These are phyloP conservation scores for Sympetrum striolatum DNA, from an alignment of 2,888 invertebrate genomes.

Conservation along the genomic window DNA sequence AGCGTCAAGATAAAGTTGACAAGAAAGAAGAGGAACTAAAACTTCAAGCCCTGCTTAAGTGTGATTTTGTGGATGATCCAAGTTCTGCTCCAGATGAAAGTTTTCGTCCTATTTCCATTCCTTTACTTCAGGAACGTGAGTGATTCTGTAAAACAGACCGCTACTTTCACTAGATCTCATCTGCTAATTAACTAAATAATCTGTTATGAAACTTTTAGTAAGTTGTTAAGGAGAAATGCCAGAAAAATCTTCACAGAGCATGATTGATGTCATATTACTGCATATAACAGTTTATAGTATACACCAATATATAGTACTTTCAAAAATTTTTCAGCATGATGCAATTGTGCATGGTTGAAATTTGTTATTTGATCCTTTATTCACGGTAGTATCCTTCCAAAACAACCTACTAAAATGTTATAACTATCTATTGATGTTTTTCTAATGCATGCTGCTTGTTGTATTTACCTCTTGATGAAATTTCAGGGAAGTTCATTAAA, in stretches of 20 bases:
- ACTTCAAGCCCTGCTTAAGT: conserved; percentile 11
- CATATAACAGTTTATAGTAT: background rate
- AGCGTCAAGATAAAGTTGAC: conserved; percentile 3
- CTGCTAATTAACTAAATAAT: too few relatives aligned
- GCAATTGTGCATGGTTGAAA: background rate
- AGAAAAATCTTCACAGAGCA: background rate
- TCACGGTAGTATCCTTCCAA: background rate
- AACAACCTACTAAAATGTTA: background rate
- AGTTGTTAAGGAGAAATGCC: background rate
- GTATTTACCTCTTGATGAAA: background rate
- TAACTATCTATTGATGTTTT: background rate
- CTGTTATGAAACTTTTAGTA: too few relatives aligned
- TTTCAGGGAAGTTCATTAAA: conserved; percentile 20
- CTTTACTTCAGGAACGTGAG: conserved; percentile 26
- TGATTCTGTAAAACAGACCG: background rate
- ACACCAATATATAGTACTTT: background rate
- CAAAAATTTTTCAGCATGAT: background rate
- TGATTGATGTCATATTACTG: background rate
- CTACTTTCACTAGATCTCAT: too few relatives aligned
- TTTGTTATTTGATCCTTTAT: background rate
- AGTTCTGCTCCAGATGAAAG: conserved; percentile 21
- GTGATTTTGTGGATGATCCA: conserved; percentile 24
- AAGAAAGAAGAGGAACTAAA: conserved; percentile 31
- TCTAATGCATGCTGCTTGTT: conserved; percentile 19
- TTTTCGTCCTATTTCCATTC: background rate